Base-by-base conservation (phyloP, 2,797 vertebrate genomes). In the Anas georgica region DNA sequence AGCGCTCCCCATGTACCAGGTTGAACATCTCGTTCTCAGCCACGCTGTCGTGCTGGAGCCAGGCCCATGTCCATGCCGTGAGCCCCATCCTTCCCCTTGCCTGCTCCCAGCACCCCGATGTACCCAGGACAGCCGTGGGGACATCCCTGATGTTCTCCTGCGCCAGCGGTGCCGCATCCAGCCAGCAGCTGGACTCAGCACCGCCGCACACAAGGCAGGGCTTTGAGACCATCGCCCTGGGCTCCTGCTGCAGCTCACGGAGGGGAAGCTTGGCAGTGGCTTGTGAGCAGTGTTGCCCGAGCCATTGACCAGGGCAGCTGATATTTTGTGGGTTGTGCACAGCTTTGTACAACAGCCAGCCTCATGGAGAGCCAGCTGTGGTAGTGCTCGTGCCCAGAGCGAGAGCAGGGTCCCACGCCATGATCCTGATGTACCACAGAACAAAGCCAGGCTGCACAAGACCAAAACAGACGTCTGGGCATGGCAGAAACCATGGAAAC, bases 341-440 rank as follows among this genome's bases (percentile, higher is more conserved):
- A 3, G 59, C 23, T 33, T 74, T 67, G 2, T 35, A 37, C 68
- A 29, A 33, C 2, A 13, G 23, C 9, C n/a, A 26, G 41, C 21
- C 21, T 20, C 18, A 6, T 0, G 5, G 31, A 68, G 50, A 48
- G 37, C 26, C 66, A 87, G 31, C 50, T 55, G 14, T 0, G 64
- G 63, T 46, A n/a, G 18, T 7, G 10, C 33, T 28, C 2, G 17
- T 3, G 22, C 39, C 11, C 20, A 11, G 0, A 0, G 15, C 31
- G 46, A 62, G 33, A 85, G 16, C 0, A 31, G 33, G 7, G 15
- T 75, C 59, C 83, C 41, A 4, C 4, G 3, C 23, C 1, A 0
- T 56, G 58, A 54, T 29, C 33, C 45, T 28, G 58, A 15, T 4
- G 10, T 1, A 41, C 8, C 50, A 6, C 43, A 22, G 17, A 75